Evolutionary conservation across 2,797 vertebrate genomes (phyloP).

Genomic region (Spheniscus humboldti): DNA sequence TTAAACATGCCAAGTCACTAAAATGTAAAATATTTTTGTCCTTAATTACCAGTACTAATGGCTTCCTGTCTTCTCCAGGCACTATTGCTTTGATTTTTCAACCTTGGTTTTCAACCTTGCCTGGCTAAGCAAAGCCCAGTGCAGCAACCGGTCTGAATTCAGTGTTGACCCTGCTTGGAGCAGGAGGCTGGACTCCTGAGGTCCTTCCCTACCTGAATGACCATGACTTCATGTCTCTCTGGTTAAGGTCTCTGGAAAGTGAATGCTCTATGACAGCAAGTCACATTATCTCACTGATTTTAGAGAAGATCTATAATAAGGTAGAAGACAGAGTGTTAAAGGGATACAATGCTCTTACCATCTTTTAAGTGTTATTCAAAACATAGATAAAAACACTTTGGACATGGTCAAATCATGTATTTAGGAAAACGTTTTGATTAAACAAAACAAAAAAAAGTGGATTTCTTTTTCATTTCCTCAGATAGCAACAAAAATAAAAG

Average conservation of each 20-base stretch:
- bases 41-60: not conserved
- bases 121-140: not conserved
- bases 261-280: not conserved
- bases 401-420: not conserved
- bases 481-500: not conserved
- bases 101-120: not conserved
- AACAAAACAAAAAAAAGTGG: not conserved
- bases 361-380: not conserved
- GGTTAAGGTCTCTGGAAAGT: not conserved
- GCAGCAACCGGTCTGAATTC: not conserved
- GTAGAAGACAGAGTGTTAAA: not conserved
- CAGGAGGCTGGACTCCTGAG: not conserved
- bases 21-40: slow-evolving; percentile 49
- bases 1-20: slow-evolving; percentile 40
- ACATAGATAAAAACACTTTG: not conserved
- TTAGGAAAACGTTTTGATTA: not conserved
- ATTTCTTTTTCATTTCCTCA: not conserved
- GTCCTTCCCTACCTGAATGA: not conserved
- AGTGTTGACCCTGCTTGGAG: not conserved
- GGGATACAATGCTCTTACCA: not conserved
- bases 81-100: not conserved
- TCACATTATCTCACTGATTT: not conserved
- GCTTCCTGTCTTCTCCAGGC: not conserved
- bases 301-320: not conserved
- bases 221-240: not conserved